Evolutionary conservation across 2,888 invertebrate species (phyloP).

Genomic region (Vannuccia rotundouncinata): DNA sequence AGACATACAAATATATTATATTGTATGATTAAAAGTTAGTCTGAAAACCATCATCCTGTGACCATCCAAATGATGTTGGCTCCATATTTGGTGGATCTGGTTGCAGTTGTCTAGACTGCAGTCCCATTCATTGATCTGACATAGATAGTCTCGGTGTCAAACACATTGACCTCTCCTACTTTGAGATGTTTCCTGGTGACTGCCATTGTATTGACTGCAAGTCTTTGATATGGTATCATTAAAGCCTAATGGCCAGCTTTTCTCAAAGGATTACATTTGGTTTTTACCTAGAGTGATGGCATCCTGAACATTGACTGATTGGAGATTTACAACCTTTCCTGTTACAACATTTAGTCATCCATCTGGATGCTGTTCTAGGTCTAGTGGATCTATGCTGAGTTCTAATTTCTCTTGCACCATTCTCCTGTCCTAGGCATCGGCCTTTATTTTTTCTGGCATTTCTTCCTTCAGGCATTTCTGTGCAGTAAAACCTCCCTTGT

Average conservation of each 20-base stretch:
- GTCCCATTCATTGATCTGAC: not conserved
- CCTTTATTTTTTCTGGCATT: no score
- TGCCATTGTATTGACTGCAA: constrained; percentile 32
- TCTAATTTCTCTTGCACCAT: no score
- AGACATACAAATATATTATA: no score
- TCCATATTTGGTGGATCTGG: no score
- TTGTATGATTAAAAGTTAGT: no score
- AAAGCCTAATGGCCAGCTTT: constrained; percentile 39
- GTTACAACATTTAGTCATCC: constrained; percentile 36
- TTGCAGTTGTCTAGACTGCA: no score
- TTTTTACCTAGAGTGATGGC: constrained; percentile 36
- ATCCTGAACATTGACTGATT: constrained; percentile 39
- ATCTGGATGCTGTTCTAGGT: constrained; percentile 35
- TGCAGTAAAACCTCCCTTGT: no score
- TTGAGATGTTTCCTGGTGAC: constrained; percentile 35
- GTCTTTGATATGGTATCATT: constrained; percentile 35
- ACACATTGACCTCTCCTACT: constrained; percentile 29
- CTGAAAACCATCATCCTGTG: not conserved
- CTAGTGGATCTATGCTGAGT: constrained; percentile 36
- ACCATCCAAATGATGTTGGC: not conserved
- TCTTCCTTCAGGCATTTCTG: no score
- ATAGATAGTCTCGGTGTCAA: not conserved
- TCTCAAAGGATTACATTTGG: constrained; percentile 38
- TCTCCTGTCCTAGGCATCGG: no score
- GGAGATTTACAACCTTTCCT: constrained; percentile 32